Evolutionary conservation across 2,888 invertebrate species (phyloP).

Genomic region (Ophraella communa): DNA sequence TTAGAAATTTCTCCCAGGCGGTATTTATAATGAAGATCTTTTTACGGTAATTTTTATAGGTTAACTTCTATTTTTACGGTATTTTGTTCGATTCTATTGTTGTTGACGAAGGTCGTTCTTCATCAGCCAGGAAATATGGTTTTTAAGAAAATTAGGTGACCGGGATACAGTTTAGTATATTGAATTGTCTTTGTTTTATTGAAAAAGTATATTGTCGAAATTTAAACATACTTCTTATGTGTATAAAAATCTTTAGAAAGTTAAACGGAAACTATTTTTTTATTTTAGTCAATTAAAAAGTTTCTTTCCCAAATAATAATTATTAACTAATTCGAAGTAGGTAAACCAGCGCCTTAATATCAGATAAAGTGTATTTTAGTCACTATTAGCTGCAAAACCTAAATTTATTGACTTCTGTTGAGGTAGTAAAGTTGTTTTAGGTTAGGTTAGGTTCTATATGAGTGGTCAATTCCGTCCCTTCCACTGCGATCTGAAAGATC

Average conservation of each 20-base stretch:
- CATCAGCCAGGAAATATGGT: not conserved
- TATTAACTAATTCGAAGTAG: too few relatives aligned
- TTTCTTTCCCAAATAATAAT: too few relatives aligned
- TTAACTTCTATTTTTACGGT: constrained; percentile 12
- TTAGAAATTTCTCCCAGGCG: not conserved
- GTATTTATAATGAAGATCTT: constrained; percentile 5
- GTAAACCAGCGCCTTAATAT: too few relatives aligned
- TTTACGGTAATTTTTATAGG: constrained; percentile 1
- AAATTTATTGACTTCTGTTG: too few relatives aligned
- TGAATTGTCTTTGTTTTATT: not conserved
- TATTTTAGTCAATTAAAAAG: too few relatives aligned
- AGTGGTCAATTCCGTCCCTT: too few relatives aligned
- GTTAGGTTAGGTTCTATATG: too few relatives aligned
- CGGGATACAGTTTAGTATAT: not conserved
- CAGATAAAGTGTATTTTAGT: too few relatives aligned
- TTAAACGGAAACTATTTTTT: too few relatives aligned
- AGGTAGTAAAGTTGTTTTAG: too few relatives aligned
- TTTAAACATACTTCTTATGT: not conserved
- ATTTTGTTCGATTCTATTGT: not conserved
- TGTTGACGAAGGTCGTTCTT: constrained; percentile 11
- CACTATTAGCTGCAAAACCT: too few relatives aligned
- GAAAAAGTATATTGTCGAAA: not conserved
- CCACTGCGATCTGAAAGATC: too few relatives aligned
- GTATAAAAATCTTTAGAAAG: not conserved
- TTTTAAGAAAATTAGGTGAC: not conserved